Percentiles rank a stretch among this genome's conserved stretches.
Evolutionary conservation across 2,888 invertebrate genomes (phyloP).

Genomic region (Dynastes hyllus): DNA sequence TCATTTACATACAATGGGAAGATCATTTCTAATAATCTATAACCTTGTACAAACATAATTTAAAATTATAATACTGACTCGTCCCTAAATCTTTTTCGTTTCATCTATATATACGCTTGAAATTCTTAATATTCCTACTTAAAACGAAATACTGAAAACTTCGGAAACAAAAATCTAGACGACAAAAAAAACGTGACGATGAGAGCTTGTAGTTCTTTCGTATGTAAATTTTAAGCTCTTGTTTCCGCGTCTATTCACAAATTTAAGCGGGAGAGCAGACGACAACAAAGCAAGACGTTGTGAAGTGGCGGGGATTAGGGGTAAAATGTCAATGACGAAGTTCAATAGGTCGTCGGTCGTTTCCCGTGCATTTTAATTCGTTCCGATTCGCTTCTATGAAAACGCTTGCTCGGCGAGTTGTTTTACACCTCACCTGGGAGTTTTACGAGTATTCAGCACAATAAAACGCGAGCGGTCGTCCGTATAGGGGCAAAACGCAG

Average conservation of each 20-base stretch:
- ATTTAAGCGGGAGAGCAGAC: background rate
- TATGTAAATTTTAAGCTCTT: conserved; percentile 15
- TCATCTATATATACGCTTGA: too few species aligned
- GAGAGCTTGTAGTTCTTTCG: background rate
- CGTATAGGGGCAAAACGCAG: background rate
- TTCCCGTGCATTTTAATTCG: conserved; percentile 21
- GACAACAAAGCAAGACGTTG: too few species aligned
- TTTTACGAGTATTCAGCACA: background rate
- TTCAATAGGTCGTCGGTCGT: conserved; percentile 28
- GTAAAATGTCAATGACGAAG: conserved; percentile 25
- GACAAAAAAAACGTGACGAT: too few species aligned
- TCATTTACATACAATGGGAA: too few species aligned
- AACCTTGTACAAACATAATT: too few species aligned
- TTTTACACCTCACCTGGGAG: conserved; percentile 11
- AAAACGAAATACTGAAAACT: too few species aligned
- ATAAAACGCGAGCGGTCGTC: background rate
- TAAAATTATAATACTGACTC: too few species aligned
- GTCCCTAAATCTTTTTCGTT: too few species aligned
- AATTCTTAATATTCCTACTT: too few species aligned
- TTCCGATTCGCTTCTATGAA: background rate
- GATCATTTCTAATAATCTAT: too few species aligned
- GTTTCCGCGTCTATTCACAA: background rate
- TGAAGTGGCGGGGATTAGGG: background rate
- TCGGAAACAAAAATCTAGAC: too few species aligned
- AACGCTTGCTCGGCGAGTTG: background rate